A percentile compares a stretch with the other conserved stretches of the same genome.
Evolutionary conservation across 1,140 invertebrate species (phyloP).

Genomic region (Dreissena rostriformis): DNA sequence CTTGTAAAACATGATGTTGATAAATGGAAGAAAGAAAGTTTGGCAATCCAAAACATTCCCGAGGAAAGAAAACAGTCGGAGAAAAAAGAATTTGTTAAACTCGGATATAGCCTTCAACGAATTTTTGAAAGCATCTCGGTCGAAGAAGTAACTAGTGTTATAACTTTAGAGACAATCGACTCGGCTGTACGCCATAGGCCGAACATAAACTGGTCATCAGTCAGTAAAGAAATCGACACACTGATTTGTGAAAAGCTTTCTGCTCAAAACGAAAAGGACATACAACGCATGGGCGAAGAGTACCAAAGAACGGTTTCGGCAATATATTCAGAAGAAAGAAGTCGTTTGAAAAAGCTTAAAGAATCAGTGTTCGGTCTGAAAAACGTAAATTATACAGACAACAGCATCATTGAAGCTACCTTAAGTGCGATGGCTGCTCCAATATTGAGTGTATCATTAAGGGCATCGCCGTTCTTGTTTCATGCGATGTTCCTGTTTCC

Average conservation of each 20-base stretch:
- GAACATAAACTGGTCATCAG: conserved; percentile 1
- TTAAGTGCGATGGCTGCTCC: neutral
- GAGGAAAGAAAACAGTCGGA: conserved; percentile 3
- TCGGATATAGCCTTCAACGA: neutral
- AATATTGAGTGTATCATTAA: neutral
- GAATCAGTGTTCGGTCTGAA: neutral
- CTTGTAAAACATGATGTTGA: neutral
- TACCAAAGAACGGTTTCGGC: neutral
- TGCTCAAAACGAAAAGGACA: neutral
- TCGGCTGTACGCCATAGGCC: neutral
- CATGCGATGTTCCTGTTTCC: conserved; percentile 1
- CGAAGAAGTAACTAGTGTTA: neutral
- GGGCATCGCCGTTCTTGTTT: neutral
- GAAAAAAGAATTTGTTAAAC: neutral
- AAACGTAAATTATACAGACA: neutral
- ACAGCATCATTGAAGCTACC: neutral
- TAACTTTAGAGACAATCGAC: neutral
- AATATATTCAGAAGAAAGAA: neutral
- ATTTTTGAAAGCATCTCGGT: neutral
- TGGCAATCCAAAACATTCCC: neutral
- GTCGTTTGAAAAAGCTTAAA: neutral
- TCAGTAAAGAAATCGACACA: neutral
- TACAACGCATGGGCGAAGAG: neutral
- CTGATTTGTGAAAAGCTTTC: conserved; percentile 20
- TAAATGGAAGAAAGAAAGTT: neutral